Conservation (phyloP, 1,140 invertebrate species). For the Hestina assimilis region DNA sequence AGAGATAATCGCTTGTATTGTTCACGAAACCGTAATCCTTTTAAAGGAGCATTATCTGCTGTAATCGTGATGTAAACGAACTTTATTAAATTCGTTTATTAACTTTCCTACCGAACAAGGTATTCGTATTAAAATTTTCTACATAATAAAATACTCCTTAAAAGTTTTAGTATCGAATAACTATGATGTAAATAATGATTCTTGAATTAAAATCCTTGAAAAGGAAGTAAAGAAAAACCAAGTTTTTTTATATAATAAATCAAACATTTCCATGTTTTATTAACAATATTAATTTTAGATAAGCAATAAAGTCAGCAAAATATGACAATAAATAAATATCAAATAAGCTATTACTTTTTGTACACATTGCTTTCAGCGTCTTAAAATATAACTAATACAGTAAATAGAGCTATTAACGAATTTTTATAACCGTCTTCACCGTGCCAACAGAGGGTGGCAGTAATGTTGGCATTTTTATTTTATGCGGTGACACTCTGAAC, state of each 20-base stretch:
- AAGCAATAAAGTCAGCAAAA: constrained; percentile 12
- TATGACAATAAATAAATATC: constrained; percentile 16
- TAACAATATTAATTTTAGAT: neutral
- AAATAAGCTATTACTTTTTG: constrained; percentile 23
- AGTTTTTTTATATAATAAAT: no score
- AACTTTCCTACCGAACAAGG: constrained; percentile 8
- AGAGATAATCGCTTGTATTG: constrained; percentile 70
- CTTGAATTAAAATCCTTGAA: no score
- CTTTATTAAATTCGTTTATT: constrained; percentile 68
- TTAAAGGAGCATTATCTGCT: constrained; percentile 63
- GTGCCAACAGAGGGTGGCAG: constrained; percentile 43
- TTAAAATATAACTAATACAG: constrained; percentile 46
- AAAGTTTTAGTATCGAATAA: no score
- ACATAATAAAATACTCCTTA: no score
- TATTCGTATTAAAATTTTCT: no score
- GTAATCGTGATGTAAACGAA: constrained; percentile 60
- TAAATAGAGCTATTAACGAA: constrained; percentile 67
- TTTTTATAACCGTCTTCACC: constrained; percentile 53
- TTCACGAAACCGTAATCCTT: constrained; percentile 65
- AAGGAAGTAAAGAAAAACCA: no score
- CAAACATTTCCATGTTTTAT: no score
- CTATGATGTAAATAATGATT: no score
- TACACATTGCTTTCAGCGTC: constrained; percentile 17
- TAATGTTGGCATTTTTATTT: constrained; percentile 70
- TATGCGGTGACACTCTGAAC: constrained; percentile 65